Percentiles rank a stretch among this genome's conserved stretches.
phyloP scores from a whole-genome alignment of 2,888 invertebrate genomes.

The Lathronympha strigana region DNA sequence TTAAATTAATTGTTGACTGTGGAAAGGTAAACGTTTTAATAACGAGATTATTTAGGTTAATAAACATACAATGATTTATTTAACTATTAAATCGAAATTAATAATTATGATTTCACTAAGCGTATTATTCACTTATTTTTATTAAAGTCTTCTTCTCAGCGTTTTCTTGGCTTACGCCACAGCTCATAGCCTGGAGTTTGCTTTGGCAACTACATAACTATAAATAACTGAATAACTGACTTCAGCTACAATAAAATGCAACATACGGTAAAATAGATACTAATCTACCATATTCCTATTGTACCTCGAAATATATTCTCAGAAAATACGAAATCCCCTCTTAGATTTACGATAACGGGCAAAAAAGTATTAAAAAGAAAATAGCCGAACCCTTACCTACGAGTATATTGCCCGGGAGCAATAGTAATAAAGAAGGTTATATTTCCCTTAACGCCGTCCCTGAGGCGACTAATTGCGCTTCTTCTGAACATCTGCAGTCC shows the following conservation, averaged over 20 bases:
- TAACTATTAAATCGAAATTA: neutral
- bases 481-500: conserved; percentile 71
- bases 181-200: no score
- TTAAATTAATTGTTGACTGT: neutral
- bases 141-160: no score
- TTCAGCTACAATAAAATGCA: neutral
- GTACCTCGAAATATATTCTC: conserved; percentile 9
- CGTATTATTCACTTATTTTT: no score
- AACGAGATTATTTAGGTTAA: neutral
- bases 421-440: conserved; percentile 56
- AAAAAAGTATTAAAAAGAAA: conserved; percentile 32
- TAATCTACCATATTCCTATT: conserved; percentile 15
- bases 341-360: conserved; percentile 37
- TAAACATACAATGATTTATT: neutral
- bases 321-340: conserved; percentile 29
- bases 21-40: neutral
- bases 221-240: no score
- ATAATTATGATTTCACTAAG: no score
- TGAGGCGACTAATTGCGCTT: conserved; percentile 64
- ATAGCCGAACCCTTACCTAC: conserved; percentile 9
- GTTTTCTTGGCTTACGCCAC: no score
- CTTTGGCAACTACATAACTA: no score
- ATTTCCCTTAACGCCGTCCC: conserved; percentile 51
- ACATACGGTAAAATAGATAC: neutral
- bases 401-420: conserved; percentile 24